phyloP scores from a whole-genome alignment of 1,140 invertebrate genomes.

The Microplitis demolitor region DNA sequence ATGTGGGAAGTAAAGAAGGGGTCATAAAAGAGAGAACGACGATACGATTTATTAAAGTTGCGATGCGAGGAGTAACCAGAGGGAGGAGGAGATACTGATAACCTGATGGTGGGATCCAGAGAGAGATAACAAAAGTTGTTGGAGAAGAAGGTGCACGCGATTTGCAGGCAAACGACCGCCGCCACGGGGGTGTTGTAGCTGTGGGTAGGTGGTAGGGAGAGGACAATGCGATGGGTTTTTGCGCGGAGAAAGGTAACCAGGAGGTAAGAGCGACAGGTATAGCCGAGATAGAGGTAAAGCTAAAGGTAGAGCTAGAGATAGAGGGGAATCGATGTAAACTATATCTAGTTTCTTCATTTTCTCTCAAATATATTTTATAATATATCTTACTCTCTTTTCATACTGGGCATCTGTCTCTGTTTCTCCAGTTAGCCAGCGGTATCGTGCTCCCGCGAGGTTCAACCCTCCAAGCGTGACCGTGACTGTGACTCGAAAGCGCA shows the following conservation, averaged over 20 bases:
- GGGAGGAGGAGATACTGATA: not conserved
- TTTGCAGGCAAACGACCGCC: not conserved
- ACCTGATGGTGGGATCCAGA: not conserved
- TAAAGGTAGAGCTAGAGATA: not conserved
- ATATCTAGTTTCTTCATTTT: not conserved
- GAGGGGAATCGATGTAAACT: not conserved
- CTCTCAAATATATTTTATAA: not conserved
- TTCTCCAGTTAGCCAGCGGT: not conserved
- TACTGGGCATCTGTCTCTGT: not conserved
- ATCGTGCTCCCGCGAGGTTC: not conserved
- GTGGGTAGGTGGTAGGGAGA: not conserved
- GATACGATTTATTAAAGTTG: constrained; percentile 24
- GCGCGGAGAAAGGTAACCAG: not conserved
- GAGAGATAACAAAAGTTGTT: not conserved
- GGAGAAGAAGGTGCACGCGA: constrained; percentile 10
- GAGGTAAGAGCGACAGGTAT: constrained; percentile 5
- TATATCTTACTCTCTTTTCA: not conserved
- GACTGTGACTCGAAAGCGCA: constrained; percentile 25
- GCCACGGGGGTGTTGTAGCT: not conserved
- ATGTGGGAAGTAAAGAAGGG: not conserved
- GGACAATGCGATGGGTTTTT: not conserved
- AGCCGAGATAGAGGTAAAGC: not conserved
- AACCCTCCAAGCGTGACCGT: constrained; percentile 30
- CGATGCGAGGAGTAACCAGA: constrained; percentile 3
- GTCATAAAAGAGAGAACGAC: not conserved